Conservation (phyloP, 2,797 vertebrate species). For the Acropternis orthonyx region DNA sequence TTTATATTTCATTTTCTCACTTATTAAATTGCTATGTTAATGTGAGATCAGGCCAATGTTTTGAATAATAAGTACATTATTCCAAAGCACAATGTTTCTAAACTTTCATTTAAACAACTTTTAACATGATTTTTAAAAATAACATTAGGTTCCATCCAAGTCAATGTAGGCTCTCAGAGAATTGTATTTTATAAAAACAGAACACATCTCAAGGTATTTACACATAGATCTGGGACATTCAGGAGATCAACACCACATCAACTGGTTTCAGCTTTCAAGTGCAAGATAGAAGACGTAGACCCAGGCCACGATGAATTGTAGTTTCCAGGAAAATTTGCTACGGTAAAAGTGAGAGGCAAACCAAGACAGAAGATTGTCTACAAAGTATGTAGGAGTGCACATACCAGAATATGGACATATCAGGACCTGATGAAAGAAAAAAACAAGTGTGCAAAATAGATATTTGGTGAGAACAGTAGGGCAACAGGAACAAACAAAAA, state of each 20-base stretch:
- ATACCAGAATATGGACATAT: background rate
- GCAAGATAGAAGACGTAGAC: background rate
- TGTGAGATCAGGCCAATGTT: background rate
- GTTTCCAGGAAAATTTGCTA: background rate
- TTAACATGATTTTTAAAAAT: background rate
- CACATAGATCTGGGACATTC: background rate
- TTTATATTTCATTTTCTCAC: background rate
- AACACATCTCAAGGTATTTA: background rate
- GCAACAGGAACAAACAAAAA: background rate
- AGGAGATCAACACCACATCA: background rate
- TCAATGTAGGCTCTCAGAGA: background rate
- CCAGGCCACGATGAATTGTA: background rate
- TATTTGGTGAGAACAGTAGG: background rate
- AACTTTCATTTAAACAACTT: background rate
- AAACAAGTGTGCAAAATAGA: background rate
- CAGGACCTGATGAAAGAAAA: background rate
- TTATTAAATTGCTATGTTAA: background rate
- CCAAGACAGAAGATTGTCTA: background rate
- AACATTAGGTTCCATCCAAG: background rate
- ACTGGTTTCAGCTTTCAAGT: background rate
- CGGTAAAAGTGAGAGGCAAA: background rate
- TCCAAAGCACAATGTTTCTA: background rate
- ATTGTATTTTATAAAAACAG: background rate
- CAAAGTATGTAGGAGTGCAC: background rate
- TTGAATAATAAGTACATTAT: background rate